Evolutionary conservation across 2,113 vertebrate genomes (phyloP).

Genomic region (Prietella phreatophila): DNA sequence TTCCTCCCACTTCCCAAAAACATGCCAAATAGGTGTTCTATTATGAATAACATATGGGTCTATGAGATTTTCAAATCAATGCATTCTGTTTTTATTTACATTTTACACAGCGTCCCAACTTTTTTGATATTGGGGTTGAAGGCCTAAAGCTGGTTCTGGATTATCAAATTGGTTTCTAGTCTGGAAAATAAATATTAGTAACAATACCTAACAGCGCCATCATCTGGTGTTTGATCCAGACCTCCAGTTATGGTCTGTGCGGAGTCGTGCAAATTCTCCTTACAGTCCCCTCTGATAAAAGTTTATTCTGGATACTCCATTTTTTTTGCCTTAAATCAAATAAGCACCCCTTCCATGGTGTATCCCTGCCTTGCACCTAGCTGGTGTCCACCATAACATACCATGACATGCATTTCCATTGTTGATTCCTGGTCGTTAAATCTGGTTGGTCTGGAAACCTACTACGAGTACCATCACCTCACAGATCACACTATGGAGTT

Average conservation of each 20-base stretch:
- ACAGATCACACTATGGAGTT: no score
- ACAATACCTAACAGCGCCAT: not conserved
- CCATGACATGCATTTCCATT: not conserved
- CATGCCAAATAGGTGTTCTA: not conserved
- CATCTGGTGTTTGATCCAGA: not conserved
- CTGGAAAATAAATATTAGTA: not conserved
- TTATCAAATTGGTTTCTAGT: not conserved
- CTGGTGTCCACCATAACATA: not conserved
- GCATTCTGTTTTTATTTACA: no score
- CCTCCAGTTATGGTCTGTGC: not conserved
- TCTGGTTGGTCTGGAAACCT: not conserved
- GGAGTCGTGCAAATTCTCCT: not conserved
- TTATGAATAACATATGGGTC: no score
- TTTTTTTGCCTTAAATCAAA: not conserved
- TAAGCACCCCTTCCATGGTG: not conserved
- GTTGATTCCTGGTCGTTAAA: not conserved
- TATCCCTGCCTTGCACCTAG: not conserved
- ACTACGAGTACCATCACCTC: no score
- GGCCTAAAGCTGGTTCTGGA: not conserved
- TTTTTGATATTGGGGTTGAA: no score
- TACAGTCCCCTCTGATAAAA: not conserved
- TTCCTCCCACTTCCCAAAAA: not conserved
- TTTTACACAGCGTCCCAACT: no score
- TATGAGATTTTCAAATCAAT: no score
- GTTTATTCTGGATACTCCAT: not conserved